Percentiles rank a stretch among this genome's conserved stretches.
Conservation (phyloP, 2,113 vertebrate genomes). For the Nyctibius bracteatus region DNA sequence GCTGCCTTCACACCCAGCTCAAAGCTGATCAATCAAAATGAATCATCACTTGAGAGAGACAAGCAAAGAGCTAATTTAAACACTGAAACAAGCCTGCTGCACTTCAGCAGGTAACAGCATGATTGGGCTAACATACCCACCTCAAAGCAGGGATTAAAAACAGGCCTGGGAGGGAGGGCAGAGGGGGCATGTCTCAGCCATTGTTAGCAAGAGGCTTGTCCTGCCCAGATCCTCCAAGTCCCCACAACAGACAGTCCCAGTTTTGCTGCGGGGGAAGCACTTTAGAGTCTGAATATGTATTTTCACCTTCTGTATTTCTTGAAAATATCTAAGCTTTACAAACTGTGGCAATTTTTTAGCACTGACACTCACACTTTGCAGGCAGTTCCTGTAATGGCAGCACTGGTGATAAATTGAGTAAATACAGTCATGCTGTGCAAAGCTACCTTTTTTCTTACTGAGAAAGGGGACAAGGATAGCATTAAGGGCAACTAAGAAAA, state of each 20-base stretch:
- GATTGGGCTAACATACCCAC: neutral
- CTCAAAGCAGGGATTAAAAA: neutral
- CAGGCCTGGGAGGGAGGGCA: neutral
- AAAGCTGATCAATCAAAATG: constrained; percentile 32
- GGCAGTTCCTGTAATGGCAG: neutral
- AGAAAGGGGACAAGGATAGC: neutral
- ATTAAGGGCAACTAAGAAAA: neutral
- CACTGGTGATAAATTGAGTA: neutral
- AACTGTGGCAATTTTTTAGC: neutral
- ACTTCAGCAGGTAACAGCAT: constrained; percentile 38
- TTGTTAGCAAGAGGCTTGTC: rapidly evolving
- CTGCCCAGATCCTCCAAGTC: neutral
- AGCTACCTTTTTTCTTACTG: neutral
- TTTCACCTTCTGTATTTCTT: rapidly evolving
- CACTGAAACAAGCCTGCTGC: constrained; percentile 14
- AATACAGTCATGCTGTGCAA: rapidly evolving
- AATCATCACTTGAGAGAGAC: neutral
- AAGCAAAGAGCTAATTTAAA: neutral
- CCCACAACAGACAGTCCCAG: neutral
- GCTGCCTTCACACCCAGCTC: neutral
- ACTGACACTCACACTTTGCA: rapidly evolving
- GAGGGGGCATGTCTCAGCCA: rapidly evolving
- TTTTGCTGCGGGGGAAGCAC: neutral
- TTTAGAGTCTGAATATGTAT: neutral
- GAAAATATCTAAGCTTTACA: neutral